Percentiles rank a stretch among this genome's conserved stretches.
phyloP scores from a whole-genome alignment of 2,113 vertebrate genomes.

The Ictidomys tridecemlineatus region DNA sequence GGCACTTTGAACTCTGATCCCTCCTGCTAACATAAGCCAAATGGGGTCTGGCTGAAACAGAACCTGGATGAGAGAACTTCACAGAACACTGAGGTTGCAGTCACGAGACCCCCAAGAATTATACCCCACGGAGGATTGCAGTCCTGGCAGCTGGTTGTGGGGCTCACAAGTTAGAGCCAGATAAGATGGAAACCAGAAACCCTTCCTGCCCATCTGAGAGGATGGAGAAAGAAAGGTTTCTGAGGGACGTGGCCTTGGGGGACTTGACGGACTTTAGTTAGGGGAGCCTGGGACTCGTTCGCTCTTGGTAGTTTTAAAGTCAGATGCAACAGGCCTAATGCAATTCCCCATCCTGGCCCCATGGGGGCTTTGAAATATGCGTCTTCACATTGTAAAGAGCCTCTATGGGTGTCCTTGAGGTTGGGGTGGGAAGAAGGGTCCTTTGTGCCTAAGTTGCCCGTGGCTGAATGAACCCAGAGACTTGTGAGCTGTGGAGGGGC shows the following conservation, averaged over 20 bases:
- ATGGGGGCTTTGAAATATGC: neutral
- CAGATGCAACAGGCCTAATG: neutral
- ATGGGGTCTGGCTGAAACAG: neutral
- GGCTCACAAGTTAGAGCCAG: neutral
- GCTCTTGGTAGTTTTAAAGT: constrained; percentile 16
- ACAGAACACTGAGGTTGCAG: neutral
- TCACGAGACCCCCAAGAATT: neutral
- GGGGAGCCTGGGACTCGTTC: neutral
- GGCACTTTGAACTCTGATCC: constrained; percentile 45
- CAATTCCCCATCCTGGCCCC: neutral
- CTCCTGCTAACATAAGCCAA: constrained; percentile 59
- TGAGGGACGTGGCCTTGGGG: neutral
- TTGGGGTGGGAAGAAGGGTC: neutral
- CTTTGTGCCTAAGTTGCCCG: too few relatives aligned
- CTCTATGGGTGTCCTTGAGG: neutral
- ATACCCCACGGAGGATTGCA: neutral
- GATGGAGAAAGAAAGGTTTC: constrained; percentile 8
- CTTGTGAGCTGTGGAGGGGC: neutral
- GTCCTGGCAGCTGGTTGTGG: neutral
- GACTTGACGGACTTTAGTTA: constrained; percentile 29
- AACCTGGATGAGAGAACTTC: neutral
- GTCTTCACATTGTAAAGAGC: neutral
- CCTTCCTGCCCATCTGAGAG: constrained; percentile 21
- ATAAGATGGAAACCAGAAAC: constrained; percentile 56
- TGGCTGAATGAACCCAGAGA: accelerated